Percentiles rank a stretch among this genome's conserved stretches.
Conservation (phyloP, 2,888 invertebrate genomes). For the Argynnis bischoffii region DNA sequence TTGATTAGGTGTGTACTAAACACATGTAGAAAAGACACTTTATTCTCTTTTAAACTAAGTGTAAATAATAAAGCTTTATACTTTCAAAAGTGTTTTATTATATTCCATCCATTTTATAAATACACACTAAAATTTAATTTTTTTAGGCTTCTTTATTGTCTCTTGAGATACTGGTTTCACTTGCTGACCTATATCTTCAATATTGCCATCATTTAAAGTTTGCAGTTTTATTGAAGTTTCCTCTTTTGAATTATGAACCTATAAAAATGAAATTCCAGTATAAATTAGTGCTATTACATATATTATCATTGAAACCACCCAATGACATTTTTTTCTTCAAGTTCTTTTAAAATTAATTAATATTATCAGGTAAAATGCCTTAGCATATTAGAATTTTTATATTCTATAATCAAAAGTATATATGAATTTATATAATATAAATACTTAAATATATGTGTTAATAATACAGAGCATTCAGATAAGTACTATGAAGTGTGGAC, state of each 20-base stretch:
- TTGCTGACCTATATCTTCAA: conserved; percentile 70
- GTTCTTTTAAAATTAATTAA: no score
- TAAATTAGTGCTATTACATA: no score
- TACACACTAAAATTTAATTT: conserved; percentile 65
- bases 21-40: background rate
- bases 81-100: conserved; percentile 17
- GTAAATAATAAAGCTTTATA: conserved; percentile 20
- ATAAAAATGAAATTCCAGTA: conserved; percentile 37
- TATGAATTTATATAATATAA: no score
- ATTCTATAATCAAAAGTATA: no score
- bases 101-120: background rate
- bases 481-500: no score
- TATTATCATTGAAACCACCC: no score
- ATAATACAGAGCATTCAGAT: no score
- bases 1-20: no score
- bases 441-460: no score
- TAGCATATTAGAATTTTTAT: no score
- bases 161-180: conserved; percentile 40
- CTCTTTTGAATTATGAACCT: conserved; percentile 70
- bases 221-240: conserved; percentile 71
- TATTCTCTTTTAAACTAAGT: background rate
- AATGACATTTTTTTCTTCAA: no score
- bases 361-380: no score
- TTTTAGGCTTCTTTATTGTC: conserved; percentile 67
- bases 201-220: conserved; percentile 63